Conservation (phyloP, 2,888 invertebrate species). For the Bugulina stolonifera region DNA sequence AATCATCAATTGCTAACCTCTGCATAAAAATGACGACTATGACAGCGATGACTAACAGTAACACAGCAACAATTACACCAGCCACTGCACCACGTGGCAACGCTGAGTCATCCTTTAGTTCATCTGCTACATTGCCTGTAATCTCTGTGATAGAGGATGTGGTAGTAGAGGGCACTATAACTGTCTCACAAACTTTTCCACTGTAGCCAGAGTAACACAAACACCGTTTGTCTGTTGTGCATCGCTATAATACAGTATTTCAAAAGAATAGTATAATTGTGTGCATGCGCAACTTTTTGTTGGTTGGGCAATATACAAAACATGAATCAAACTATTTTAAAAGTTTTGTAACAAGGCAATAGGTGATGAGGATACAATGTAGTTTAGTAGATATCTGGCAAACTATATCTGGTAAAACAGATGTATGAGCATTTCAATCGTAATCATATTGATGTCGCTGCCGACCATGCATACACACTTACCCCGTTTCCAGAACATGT, state of each 20-base stretch:
- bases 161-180: neutral
- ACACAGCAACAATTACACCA: neutral
- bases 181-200: conserved; percentile 46
- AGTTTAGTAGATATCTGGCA: no score
- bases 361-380: no score
- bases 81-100: neutral
- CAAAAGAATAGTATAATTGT: no score
- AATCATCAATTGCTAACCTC: no score
- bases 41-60: neutral
- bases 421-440: no score
- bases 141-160: neutral
- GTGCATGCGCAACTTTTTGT: no score
- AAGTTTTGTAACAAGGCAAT: no score
- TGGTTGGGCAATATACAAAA: no score
- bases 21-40: neutral
- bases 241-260: conserved; percentile 61
- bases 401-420: no score
- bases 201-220: conserved; percentile 72
- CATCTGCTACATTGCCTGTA: neutral
- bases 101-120: neutral
- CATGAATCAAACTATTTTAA: no score
- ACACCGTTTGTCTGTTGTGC: conserved; percentile 86
- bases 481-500: conserved; percentile 95
- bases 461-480: no score
- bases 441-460: no score